phyloP scores from a whole-genome alignment of 2,113 vertebrate species.

The Jacana jacana region DNA sequence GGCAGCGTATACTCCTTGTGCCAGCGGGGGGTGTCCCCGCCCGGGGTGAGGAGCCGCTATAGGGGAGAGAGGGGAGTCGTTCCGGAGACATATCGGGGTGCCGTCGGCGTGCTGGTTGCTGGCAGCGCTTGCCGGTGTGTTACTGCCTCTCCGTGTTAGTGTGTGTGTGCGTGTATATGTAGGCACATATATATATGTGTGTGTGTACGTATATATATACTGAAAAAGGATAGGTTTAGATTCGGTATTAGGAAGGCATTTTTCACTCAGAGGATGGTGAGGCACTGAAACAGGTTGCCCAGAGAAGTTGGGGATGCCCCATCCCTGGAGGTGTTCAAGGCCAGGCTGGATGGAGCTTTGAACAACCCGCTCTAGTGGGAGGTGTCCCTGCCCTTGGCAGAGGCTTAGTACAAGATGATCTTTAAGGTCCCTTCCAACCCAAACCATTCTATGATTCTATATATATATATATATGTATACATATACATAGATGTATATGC shows the following conservation, averaged over 20 bases:
- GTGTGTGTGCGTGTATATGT: too few species aligned
- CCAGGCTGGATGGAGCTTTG: neutral
- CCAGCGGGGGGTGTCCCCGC: too few species aligned
- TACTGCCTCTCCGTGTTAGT: neutral
- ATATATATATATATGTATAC: neutral
- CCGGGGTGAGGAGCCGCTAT: neutral
- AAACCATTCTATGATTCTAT: neutral
- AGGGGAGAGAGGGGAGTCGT: accelerated
- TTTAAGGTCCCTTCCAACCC: neutral
- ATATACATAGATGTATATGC: too few species aligned
- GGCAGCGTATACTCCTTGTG: neutral
- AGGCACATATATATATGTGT: too few species aligned
- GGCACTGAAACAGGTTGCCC: neutral
- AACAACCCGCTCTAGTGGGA: neutral
- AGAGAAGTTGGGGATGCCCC: neutral
- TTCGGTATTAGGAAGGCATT: neutral
- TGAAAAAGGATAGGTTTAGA: neutral
- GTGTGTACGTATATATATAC: accelerated
- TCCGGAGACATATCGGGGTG: accelerated
- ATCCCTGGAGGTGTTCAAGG: neutral
- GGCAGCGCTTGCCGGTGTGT: neutral
- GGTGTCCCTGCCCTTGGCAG: neutral
- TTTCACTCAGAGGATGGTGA: neutral
- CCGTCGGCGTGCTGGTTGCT: neutral
- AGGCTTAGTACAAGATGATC: neutral